These are phyloP conservation scores for Callipepla squamata DNA, from an alignment of 2,113 vertebrate species.

Conservation along the genomic window DNA sequence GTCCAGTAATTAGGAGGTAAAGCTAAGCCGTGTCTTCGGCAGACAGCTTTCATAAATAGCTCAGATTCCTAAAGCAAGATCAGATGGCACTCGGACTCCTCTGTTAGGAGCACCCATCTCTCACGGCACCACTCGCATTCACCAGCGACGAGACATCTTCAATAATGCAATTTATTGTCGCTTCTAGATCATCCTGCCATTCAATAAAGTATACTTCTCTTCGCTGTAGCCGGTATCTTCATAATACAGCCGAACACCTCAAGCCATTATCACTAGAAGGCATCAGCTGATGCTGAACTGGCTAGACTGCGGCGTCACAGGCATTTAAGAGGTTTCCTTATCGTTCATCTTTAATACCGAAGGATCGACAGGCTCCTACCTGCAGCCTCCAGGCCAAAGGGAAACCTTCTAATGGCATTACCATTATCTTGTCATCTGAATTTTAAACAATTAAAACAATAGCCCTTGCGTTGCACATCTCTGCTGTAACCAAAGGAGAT, in stretches of 20 bases:
- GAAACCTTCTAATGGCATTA: constrained; percentile 61
- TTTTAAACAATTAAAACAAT: constrained; percentile 70
- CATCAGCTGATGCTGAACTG: constrained; percentile 70
- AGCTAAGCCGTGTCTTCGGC: not conserved
- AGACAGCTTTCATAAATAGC: not conserved
- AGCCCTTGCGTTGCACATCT: constrained; percentile 12
- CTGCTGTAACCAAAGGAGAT: not conserved
- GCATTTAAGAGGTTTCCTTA: constrained; percentile 61
- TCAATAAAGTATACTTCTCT: constrained; percentile 46
- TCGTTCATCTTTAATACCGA: constrained; percentile 69
- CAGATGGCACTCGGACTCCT: constrained; percentile 5
- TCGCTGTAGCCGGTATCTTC: constrained; percentile 57
- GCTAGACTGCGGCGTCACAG: constrained; percentile 35
- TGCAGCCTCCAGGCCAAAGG: constrained; percentile 46
- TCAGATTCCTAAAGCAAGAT: constrained; percentile 28
- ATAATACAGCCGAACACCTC: constrained; percentile 69
- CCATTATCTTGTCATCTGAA: constrained; percentile 71
- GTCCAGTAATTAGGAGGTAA: not conserved
- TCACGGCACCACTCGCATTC: constrained; percentile 24
- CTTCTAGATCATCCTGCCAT: constrained; percentile 47
- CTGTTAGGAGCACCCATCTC: constrained; percentile 24
- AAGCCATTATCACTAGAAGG: constrained; percentile 56
- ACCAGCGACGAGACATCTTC: constrained; percentile 1
- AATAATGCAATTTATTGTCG: constrained; percentile 61
- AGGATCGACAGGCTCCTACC: constrained; percentile 63